phyloP scores from a whole-genome alignment of 2,113 vertebrate genomes.

The Oreochromis tanganicae region DNA sequence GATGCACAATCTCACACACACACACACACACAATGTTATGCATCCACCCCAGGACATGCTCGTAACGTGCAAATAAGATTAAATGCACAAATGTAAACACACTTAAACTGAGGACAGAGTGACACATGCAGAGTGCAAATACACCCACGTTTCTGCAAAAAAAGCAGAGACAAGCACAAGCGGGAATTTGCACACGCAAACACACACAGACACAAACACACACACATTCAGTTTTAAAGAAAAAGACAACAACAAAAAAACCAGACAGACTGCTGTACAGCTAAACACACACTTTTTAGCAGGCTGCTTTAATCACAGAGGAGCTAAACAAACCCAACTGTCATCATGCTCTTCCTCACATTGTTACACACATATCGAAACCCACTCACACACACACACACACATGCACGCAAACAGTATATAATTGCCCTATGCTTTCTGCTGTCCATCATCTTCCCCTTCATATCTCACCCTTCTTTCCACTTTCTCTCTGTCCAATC shows the following conservation, averaged over 20 bases:
- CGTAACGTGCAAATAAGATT: conserved; percentile 8
- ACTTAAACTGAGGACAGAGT: conserved; percentile 22
- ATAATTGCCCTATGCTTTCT: conserved; percentile 59
- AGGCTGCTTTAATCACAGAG: conserved; percentile 53
- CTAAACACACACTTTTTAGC: conserved; percentile 41
- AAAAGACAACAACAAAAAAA: background rate
- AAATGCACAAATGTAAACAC: conserved; percentile 15
- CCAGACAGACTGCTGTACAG: conserved; percentile 25
- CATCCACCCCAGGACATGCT: background rate
- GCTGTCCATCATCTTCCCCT: conserved; percentile 65
- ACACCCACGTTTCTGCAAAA: conserved; percentile 1
- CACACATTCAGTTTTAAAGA: background rate
- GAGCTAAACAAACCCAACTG: conserved; percentile 62
- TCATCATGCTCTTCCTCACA: conserved; percentile 27
- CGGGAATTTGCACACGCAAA: background rate
- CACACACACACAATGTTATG: background rate
- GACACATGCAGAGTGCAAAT: background rate
- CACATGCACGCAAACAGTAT: background rate
- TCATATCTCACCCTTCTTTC: conserved; percentile 51
- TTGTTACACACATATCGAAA: background rate
- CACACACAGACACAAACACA: background rate
- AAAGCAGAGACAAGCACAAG: background rate
- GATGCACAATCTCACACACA: background rate
- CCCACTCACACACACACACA: background rate
- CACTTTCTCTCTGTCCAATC: conserved; percentile 37